These are phyloP conservation scores for Chiloscyllium punctatum DNA, from an alignment of 2,797 vertebrate species.

Conservation along the genomic window DNA sequence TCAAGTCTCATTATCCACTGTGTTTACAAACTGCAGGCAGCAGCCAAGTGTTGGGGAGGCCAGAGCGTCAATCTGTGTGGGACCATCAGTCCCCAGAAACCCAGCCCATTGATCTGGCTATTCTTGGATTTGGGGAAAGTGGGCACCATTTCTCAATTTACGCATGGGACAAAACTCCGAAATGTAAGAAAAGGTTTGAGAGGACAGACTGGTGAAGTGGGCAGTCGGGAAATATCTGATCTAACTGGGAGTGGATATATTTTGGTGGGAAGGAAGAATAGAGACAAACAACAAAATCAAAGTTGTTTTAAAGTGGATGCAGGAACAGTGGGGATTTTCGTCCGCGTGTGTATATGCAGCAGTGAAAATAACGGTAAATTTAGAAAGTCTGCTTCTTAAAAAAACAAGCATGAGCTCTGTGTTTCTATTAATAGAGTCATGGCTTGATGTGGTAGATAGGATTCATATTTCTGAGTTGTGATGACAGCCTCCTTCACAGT, in stretches of 20 bases:
- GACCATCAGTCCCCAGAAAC: too few species aligned
- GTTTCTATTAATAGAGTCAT: background rate
- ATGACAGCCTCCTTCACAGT: background rate
- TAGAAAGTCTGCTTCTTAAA: background rate
- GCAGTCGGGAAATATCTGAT: too few species aligned
- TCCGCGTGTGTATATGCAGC: background rate
- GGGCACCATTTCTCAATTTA: background rate
- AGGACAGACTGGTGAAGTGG: background rate
- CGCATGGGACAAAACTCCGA: background rate
- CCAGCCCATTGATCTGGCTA: too few species aligned
- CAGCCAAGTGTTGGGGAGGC: background rate
- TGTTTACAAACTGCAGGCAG: slow-evolving; percentile 26
- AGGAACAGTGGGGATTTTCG: background rate
- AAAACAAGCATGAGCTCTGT: background rate
- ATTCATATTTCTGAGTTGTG: background rate
- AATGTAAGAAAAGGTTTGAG: too few species aligned
- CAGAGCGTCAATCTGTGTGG: too few species aligned
- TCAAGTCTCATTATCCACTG: background rate
- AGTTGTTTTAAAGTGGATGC: background rate
- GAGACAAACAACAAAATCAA: background rate
- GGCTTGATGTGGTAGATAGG: background rate
- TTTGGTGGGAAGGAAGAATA: background rate
- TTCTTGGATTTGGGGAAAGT: too few species aligned
- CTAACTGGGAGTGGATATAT: background rate
- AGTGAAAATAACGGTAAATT: background rate